phyloP scores from a whole-genome alignment of 2,888 invertebrate species.

The Lasioglossum pauxillum region DNA sequence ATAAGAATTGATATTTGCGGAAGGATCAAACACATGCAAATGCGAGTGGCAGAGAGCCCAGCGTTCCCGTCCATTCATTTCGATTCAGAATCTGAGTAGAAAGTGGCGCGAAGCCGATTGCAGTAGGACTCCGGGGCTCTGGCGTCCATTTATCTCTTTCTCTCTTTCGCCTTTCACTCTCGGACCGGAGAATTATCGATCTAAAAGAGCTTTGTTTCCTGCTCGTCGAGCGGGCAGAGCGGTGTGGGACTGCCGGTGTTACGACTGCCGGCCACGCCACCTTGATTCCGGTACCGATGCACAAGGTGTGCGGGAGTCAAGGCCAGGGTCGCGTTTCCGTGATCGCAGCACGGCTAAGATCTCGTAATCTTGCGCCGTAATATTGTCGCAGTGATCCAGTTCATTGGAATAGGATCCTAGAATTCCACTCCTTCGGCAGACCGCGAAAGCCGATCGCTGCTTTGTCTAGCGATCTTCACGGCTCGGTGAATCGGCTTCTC shows the following conservation, averaged over 20 bases:
- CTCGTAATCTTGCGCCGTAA: constrained; percentile 66
- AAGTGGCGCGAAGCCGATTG: constrained; percentile 9
- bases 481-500: neutral
- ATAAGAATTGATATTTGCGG: neutral
- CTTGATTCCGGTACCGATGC: constrained; percentile 54
- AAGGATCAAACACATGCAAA: neutral
- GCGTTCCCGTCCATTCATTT: neutral
- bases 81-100: neutral
- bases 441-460: neutral
- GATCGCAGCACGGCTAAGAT: constrained; percentile 70
- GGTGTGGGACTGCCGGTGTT: constrained; percentile 44
- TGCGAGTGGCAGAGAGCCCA: neutral
- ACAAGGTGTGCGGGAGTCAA: constrained; percentile 62
- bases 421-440: neutral
- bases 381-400: constrained; percentile 34
- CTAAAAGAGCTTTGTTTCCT: constrained; percentile 44
- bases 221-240: constrained; percentile 32
- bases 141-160: constrained; percentile 14
- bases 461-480: neutral
- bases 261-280: constrained; percentile 60
- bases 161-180: constrained; percentile 48
- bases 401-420: neutral
- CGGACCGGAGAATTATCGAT: constrained; percentile 44
- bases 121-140: neutral
- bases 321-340: constrained; percentile 71